Base-by-base conservation (phyloP, 1,140 invertebrate genomes). In the Heliconius hewitsoni region DNA sequence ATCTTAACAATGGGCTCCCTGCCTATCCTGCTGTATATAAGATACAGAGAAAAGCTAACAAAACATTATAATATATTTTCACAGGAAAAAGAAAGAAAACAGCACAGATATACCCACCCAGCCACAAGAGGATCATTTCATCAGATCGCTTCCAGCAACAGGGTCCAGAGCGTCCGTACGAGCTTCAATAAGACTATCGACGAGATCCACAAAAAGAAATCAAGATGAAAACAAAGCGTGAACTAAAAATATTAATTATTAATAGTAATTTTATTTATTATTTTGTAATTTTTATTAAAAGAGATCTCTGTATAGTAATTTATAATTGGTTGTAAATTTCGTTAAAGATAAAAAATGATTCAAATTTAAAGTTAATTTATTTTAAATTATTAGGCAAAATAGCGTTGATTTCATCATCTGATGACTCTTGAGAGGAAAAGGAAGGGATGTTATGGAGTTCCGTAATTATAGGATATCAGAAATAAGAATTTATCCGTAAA, bases 131-230 rank as follows among this genome's bases (percentile, higher is more conserved):
- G 60, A 89, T 30, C 79, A 87, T 42, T 93, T 94, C 82, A 75
- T 92, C 8, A 87, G 92, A 55, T 85, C 90, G 1, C 76, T 91
- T 23, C 88, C 92, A 18, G 87, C 88, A 2, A 85, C 93, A 11
- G 87, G 90, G 0, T 92, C 91, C 3, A 87, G 94, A 39, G 94
- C 94, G 0, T 95, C 94, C 1, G 86, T 95, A 34, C 85, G 94
- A 78, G 93, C 93, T 0, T 95, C 94, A 0, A 85, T 94, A 8
- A 86, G 94, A 60, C 83, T 91, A 30, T 92, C 91, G 0, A 83
- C 87, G 57, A 90, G 89, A 50, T 87, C 86, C 0, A 83, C 55
- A 60, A 83, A 82, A 27, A 76, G 85, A 82, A 76, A 71, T 46
- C 79, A 78, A 39, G 57, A 71, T 23, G 50, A 74, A 27, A 57